Percentiles rank a stretch among this genome's conserved stretches.
Evolutionary conservation across 2,113 vertebrate genomes (phyloP).

Genomic region (Tupaia chinensis): DNA sequence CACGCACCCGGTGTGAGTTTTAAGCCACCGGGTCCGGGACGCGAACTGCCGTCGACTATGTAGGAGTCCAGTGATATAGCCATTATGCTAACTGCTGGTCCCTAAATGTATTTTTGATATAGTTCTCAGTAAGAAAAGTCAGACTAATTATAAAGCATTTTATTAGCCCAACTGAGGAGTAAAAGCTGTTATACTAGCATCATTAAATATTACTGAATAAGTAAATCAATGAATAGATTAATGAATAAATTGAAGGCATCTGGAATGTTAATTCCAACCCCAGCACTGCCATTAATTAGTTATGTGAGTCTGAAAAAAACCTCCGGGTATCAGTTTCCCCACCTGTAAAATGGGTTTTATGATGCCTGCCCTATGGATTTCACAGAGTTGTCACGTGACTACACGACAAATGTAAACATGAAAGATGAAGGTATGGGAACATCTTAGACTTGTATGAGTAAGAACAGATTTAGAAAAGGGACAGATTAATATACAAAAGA

Average conservation of each 20-base stretch:
- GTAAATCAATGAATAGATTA: constrained; percentile 9
- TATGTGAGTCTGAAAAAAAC: background rate
- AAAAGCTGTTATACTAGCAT: background rate
- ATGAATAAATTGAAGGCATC: background rate
- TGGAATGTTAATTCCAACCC: background rate
- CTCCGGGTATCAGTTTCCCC: background rate
- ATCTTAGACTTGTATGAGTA: background rate
- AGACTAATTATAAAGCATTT: constrained; percentile 28
- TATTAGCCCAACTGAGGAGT: background rate
- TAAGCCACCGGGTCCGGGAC: too few relatives aligned
- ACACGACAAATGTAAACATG: background rate
- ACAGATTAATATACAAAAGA: background rate
- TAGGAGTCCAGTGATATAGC: too few relatives aligned
- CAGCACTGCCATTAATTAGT: background rate
- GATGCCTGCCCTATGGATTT: background rate
- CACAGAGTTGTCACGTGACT: background rate
- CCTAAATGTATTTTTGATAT: background rate
- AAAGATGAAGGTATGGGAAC: background rate
- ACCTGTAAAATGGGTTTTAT: background rate
- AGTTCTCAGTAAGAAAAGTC: background rate
- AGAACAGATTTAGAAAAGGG: background rate
- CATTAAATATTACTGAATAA: background rate
- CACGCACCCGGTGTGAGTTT: too few relatives aligned
- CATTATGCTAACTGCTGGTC: too few relatives aligned
- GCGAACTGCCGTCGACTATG: too few relatives aligned